Evolutionary conservation across 2,888 invertebrate genomes (phyloP).

Genomic region (Deilephila porcellus): DNA sequence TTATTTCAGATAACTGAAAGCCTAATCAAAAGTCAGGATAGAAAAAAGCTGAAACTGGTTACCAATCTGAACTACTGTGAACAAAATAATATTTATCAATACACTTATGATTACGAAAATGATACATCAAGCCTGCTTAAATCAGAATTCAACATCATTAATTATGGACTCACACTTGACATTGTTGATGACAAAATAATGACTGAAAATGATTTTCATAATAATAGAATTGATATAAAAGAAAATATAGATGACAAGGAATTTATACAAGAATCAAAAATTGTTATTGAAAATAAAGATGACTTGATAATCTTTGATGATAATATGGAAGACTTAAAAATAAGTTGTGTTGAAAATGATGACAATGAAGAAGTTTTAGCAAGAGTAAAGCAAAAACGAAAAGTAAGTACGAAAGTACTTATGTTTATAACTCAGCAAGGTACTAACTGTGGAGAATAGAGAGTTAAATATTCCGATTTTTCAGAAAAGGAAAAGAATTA

Average conservation of each 20-base stretch:
- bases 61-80: conserved; percentile 37
- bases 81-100: conserved; percentile 32
- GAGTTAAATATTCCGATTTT: background rate
- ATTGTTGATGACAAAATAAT: background rate
- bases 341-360: conserved; percentile 2
- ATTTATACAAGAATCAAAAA: background rate
- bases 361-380: background rate
- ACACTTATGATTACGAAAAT: conserved; percentile 33
- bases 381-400: background rate
- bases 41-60: conserved; percentile 42
- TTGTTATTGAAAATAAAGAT: background rate
- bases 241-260: background rate
- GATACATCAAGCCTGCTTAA: background rate
- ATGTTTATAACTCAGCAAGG: no score
- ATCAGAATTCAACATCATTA: background rate
- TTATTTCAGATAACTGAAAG: conserved; percentile 47
- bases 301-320: conserved; percentile 27
- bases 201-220: background rate
- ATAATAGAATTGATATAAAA: background rate
- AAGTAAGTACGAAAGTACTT: conserved; percentile 12
- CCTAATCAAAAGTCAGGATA: conserved; percentile 42
- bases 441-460: no score
- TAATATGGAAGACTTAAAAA: conserved; percentile 27
- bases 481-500: conserved; percentile 1
- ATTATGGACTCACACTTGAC: background rate